Conservation (phyloP, 2,888 invertebrate species). For the Nomada ferruginata region DNA sequence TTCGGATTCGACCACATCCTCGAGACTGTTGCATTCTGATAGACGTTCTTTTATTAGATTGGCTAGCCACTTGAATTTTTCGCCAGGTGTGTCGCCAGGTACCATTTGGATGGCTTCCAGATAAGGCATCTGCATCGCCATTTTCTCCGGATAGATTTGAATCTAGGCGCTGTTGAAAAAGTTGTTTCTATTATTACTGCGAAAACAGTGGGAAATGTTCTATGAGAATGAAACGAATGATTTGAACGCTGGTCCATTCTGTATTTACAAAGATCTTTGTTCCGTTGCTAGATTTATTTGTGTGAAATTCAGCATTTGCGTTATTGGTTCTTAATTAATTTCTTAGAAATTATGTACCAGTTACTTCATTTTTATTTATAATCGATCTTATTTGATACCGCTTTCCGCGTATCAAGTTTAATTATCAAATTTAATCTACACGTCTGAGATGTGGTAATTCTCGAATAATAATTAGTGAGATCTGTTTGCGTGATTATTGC, state of each 20-base stretch:
- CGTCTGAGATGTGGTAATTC: not conserved
- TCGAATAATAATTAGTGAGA: not conserved
- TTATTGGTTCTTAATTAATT: too few relatives aligned
- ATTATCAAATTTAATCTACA: not conserved
- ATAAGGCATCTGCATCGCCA: constrained; percentile 63
- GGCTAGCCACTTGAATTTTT: constrained; percentile 74
- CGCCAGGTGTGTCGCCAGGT: constrained; percentile 71
- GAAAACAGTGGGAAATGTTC: not conserved
- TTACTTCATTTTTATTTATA: too few relatives aligned
- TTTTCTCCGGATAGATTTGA: not conserved
- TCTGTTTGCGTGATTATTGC: not conserved
- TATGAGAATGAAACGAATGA: not conserved
- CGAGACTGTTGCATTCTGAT: not conserved
- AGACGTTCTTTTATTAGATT: constrained; percentile 46
- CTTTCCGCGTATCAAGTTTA: not conserved
- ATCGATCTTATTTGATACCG: not conserved
- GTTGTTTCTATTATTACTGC: not conserved
- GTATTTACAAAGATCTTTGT: not conserved
- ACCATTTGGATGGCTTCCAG: constrained; percentile 76
- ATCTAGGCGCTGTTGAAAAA: not conserved
- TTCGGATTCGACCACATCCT: constrained; percentile 6
- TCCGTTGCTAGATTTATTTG: too few relatives aligned
- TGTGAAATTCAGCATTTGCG: too few relatives aligned
- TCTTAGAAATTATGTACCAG: too few relatives aligned
- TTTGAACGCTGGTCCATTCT: not conserved